These are phyloP conservation scores for Oscheius sp. DNA, from an alignment of 1,140 invertebrate genomes.

Conservation along the genomic window DNA sequence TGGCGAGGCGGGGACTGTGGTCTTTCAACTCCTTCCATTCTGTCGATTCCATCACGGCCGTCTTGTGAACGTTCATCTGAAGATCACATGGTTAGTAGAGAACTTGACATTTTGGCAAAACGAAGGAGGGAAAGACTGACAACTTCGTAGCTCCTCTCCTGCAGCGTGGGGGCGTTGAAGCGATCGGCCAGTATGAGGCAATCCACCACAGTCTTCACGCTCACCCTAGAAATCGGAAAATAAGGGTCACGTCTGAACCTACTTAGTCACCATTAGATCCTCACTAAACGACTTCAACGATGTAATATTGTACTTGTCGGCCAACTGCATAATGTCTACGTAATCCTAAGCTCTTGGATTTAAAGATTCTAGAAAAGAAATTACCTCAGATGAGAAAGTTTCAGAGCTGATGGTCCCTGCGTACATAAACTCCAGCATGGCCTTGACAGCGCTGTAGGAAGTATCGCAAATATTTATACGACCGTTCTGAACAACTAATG, in stretches of 20 bases:
- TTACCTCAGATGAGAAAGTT: background rate
- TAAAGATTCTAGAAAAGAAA: constrained; percentile 5
- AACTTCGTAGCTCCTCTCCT: constrained; percentile 44
- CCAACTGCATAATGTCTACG: constrained; percentile 51
- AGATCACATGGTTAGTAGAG: background rate
- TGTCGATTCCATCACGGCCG: background rate
- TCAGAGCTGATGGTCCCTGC: constrained; percentile 34
- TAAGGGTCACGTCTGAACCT: constrained; percentile 15
- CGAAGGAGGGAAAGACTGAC: constrained; percentile 8
- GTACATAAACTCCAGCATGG: constrained; percentile 58
- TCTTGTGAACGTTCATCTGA: background rate
- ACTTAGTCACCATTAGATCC: constrained; percentile 53
- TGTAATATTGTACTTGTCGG: constrained; percentile 55
- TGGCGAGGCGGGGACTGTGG: constrained; percentile 16
- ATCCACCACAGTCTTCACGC: constrained; percentile 42
- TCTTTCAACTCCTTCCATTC: constrained; percentile 10
- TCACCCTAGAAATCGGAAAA: constrained; percentile 41
- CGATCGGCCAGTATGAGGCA: constrained; percentile 53
- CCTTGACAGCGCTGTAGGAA: constrained; percentile 44
- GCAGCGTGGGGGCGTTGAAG: constrained; percentile 51
- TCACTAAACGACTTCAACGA: constrained; percentile 57
- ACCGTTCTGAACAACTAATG: constrained; percentile 9
- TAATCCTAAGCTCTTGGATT: constrained; percentile 12
- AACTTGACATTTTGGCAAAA: background rate
- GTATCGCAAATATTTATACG: constrained; percentile 42